Evolutionary conservation across 2,797 vertebrate genomes (phyloP).

Genomic region (Simalia tracyae): DNA sequence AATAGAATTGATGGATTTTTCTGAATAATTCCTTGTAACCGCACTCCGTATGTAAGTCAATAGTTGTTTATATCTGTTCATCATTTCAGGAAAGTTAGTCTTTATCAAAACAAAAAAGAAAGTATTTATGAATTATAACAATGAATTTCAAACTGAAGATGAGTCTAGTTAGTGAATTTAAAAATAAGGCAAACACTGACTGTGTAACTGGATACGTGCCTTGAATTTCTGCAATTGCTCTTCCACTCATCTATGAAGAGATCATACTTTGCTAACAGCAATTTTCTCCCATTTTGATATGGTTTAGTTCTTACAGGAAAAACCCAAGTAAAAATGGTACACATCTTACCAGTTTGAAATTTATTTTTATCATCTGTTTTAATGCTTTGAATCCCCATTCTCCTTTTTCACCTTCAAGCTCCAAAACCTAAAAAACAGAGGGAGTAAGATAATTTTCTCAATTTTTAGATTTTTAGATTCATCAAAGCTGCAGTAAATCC

Average conservation of each 20-base stretch:
- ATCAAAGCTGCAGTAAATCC: neutral
- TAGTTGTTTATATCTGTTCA: constrained; percentile 99
- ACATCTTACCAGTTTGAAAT: constrained; percentile 93
- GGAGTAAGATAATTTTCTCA: constrained; percentile 32
- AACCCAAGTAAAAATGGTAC: neutral
- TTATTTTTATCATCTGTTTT: constrained; percentile 99
- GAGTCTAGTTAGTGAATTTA: constrained; percentile 1
- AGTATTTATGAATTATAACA: neutral
- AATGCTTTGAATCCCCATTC: constrained; percentile 99
- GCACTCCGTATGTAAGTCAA: constrained; percentile 98
- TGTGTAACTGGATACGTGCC: neutral
- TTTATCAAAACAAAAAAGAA: constrained; percentile 65
- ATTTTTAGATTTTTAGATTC: constrained; percentile 16
- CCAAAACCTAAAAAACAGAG: constrained; percentile 85
- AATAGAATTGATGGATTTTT: constrained; percentile 99
- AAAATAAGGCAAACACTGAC: neutral
- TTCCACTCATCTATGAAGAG: too few species aligned
- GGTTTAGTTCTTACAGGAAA: constrained; percentile 37
- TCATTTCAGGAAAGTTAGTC: constrained; percentile 99
- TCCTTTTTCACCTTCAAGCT: constrained; percentile 98
- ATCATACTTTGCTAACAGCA: neutral
- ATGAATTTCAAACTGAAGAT: neutral
- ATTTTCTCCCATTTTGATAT: constrained; percentile 27
- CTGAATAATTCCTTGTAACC: constrained; percentile 98
- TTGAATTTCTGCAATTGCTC: neutral